phyloP scores from a whole-genome alignment of 2,888 invertebrate species.

The Microdon myrmicae region DNA sequence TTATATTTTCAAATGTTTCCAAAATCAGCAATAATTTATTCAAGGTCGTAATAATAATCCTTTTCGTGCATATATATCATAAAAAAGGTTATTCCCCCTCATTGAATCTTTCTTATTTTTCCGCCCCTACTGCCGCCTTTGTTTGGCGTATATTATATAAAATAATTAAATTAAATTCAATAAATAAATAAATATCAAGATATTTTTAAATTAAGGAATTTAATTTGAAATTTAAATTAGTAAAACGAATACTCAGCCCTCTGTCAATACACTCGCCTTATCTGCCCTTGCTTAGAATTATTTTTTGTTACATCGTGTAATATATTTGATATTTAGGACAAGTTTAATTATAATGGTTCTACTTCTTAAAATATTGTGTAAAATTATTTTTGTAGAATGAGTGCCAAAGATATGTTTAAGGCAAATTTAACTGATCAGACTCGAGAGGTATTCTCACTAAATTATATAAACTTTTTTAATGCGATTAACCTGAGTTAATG shows the following conservation, averaged over 20 bases:
- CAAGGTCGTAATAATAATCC: too few relatives aligned
- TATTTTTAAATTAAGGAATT: neutral
- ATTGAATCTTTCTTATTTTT: too few relatives aligned
- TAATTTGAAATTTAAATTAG: neutral
- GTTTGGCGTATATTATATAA: too few relatives aligned
- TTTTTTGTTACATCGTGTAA: too few relatives aligned
- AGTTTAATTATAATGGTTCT: constrained; percentile 21
- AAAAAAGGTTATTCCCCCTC: too few relatives aligned
- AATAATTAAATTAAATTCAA: too few relatives aligned
- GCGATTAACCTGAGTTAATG: too few relatives aligned
- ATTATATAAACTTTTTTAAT: neutral
- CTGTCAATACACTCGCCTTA: neutral
- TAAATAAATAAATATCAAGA: neutral
- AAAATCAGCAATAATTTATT: too few relatives aligned
- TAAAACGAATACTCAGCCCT: neutral
- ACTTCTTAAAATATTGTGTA: constrained; percentile 4
- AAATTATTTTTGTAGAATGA: constrained; percentile 29
- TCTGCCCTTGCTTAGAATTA: neutral
- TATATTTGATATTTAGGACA: too few relatives aligned
- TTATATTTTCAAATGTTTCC: too few relatives aligned
- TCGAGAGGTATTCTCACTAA: constrained; percentile 25
- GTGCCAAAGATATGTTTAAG: constrained; percentile 42
- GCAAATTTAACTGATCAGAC: constrained; percentile 37
- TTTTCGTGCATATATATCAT: too few relatives aligned
- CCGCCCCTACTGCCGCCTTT: too few relatives aligned